phyloP scores from a whole-genome alignment of 1,140 invertebrate species.

The Halesus radiatus region DNA sequence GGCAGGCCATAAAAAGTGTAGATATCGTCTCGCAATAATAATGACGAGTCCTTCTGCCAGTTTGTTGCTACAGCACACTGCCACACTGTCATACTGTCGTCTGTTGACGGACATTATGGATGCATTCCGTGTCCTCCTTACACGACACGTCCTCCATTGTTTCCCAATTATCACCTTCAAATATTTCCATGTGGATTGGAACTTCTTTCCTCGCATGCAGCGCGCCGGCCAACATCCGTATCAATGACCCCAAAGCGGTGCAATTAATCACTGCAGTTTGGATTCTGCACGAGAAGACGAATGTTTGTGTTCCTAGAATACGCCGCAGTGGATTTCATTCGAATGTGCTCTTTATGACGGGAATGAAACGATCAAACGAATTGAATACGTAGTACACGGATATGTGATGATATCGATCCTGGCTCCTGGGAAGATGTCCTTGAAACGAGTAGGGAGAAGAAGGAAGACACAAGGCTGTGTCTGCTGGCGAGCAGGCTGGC shows the following conservation, averaged over 20 bases:
- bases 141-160: constrained; percentile 21
- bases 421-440: too few relatives aligned
- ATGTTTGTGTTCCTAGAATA: too few relatives aligned
- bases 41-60: too few relatives aligned
- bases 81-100: neutral
- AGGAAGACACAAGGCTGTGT: neutral
- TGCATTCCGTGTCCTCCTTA: constrained; percentile 9
- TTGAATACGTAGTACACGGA: neutral
- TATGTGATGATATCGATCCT: neutral
- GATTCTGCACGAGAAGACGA: neutral
- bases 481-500: neutral
- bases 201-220: neutral
- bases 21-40: too few relatives aligned
- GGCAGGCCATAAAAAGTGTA: too few relatives aligned
- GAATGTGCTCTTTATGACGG: neutral
- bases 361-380: neutral
- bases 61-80: neutral
- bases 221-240: constrained; percentile 18
- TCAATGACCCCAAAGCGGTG: constrained; percentile 9
- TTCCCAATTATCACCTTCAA: constrained; percentile 16
- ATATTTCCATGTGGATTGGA: constrained; percentile 18
- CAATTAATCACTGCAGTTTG: constrained; percentile 18
- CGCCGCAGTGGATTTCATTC: too few relatives aligned
- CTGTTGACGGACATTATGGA: constrained; percentile 1
- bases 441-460: too few relatives aligned